Conservation (phyloP, 2,888 invertebrate genomes). For the Lepeophtheirus nordmannii region DNA sequence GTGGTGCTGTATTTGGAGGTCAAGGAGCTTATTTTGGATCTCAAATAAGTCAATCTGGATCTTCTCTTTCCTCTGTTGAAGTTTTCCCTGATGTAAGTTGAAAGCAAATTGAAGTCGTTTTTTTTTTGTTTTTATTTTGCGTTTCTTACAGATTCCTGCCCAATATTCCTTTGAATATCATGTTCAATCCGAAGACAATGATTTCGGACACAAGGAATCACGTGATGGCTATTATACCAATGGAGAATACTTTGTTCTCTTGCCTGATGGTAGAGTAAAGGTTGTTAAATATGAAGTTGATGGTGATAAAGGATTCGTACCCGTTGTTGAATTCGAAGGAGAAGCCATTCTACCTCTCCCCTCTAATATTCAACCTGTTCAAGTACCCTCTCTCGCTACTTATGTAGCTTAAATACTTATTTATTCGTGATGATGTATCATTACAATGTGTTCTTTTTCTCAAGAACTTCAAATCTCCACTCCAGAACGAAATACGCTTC, state of each 20-base stretch:
- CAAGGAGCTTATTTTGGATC: neutral
- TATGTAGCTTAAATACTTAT: neutral
- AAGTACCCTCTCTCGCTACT: neutral
- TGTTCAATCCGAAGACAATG: constrained; percentile 24
- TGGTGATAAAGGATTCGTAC: neutral
- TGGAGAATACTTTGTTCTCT: constrained; percentile 25
- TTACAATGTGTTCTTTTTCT: neutral
- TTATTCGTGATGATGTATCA: neutral
- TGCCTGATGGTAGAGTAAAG: constrained; percentile 9
- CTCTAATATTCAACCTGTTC: neutral
- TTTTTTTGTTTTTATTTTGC: neutral
- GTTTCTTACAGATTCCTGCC: neutral
- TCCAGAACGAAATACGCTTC: neutral
- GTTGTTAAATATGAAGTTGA: neutral
- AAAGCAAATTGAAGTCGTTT: neutral
- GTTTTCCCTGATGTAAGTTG: constrained; percentile 1
- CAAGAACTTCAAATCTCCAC: neutral
- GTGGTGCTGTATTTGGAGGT: neutral
- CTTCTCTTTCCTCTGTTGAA: neutral
- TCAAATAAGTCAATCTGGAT: neutral
- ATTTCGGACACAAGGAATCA: constrained; percentile 25
- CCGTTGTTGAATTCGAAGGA: constrained; percentile 1
- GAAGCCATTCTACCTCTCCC: neutral
- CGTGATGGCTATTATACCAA: constrained; percentile 24
- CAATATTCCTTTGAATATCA: constrained; percentile 19